Conservation (phyloP, 2,888 invertebrate species). For the Oscheius onirici region DNA sequence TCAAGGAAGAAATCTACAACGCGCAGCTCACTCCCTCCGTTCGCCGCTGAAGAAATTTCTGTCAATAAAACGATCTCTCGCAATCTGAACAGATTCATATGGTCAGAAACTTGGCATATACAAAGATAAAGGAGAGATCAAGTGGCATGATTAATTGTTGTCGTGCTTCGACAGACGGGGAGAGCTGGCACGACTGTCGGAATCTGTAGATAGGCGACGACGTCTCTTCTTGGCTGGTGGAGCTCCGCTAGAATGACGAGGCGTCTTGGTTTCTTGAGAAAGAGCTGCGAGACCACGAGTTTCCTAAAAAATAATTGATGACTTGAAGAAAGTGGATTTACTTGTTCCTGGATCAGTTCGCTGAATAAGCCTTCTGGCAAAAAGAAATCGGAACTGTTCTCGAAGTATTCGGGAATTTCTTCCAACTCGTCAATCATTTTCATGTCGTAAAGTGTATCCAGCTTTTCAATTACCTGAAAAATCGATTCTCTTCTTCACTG, state of each 20-base stretch:
- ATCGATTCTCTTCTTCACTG: not conserved
- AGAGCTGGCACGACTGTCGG: not conserved
- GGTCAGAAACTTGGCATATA: no score
- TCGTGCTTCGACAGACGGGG: not conserved
- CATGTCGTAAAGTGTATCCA: conserved; percentile 31
- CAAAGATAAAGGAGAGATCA: no score
- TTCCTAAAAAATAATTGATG: not conserved
- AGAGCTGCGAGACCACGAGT: not conserved
- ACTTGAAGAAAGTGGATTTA: not conserved
- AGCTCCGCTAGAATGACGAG: not conserved
- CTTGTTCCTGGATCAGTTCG: conserved; percentile 26
- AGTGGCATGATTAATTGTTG: no score
- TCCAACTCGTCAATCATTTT: conserved; percentile 31
- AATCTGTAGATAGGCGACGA: conserved; percentile 8
- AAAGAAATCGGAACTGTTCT: conserved; percentile 19
- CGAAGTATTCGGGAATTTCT: conserved; percentile 33
- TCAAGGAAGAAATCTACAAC: conserved; percentile 51
- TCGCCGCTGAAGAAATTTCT: conserved; percentile 1
- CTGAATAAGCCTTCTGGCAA: conserved; percentile 24
- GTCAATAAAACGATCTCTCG: no score
- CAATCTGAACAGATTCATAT: no score
- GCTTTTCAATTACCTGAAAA: conserved; percentile 32
- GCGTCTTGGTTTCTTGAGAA: not conserved
- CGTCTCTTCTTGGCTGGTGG: conserved; percentile 10
- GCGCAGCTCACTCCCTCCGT: conserved; percentile 20